A percentile compares a stretch with the other conserved stretches of the same genome.
phyloP scores from a whole-genome alignment of 2,113 vertebrate genomes.

The Bostrychus sinensis region DNA sequence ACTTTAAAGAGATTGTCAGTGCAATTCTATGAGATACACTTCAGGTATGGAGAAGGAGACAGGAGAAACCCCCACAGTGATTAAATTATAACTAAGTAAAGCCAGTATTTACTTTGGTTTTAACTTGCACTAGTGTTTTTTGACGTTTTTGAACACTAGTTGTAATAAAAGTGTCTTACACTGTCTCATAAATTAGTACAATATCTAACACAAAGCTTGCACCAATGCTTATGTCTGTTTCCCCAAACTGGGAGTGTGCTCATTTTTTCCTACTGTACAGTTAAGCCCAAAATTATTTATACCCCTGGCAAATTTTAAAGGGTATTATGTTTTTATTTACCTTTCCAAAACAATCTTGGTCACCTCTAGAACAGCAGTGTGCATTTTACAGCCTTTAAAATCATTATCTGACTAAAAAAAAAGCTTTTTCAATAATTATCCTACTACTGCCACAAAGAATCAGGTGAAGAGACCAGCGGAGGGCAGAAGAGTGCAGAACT shows the following conservation, averaged over 20 bases:
- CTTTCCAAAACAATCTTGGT: too few species aligned
- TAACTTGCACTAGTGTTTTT: background rate
- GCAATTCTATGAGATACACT: background rate
- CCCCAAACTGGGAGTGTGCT: background rate
- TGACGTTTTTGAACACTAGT: background rate
- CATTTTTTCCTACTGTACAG: background rate
- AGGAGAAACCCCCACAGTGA: background rate
- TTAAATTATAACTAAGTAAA: background rate
- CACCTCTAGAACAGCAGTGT: too few species aligned
- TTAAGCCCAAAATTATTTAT: too few species aligned
- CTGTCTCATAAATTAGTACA: background rate
- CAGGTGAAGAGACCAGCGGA: too few species aligned
- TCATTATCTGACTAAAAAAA: too few species aligned
- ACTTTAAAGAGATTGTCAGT: background rate
- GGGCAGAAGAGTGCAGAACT: too few species aligned
- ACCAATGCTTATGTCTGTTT: background rate
- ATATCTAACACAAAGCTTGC: background rate
- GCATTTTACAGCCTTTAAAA: too few species aligned
- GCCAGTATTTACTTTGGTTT: too few species aligned
- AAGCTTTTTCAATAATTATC: too few species aligned
- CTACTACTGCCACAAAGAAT: too few species aligned
- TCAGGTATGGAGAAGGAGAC: background rate
- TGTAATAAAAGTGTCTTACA: background rate
- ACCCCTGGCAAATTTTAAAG: too few species aligned
- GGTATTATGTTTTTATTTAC: too few species aligned